Evolutionary conservation across 1,140 invertebrate genomes (phyloP), one percentile per base, ranked within the genome.

Genomic region (Macrotrachela quadricornifera): DNA sequence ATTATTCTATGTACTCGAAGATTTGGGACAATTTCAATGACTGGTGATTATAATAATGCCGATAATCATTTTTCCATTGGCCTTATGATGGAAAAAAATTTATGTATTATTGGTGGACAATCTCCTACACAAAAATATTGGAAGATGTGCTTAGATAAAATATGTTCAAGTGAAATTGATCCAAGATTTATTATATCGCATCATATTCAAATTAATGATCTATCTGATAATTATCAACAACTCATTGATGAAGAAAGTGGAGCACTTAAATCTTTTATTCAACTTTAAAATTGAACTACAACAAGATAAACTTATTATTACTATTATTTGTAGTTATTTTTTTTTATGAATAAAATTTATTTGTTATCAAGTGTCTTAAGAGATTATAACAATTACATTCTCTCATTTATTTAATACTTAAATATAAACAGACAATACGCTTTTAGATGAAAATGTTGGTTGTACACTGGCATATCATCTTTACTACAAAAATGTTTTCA

Each of bases 101-200:
- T 53, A 11, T 48, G 18, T 11, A 40, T 53, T 1, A n/a, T 43
- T 12, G 44, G 44, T 38, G 46, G 51, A 10, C 51, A 53, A 47
- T 46, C 15, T 1, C 51, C 44, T 18, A 44, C 46, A 42, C 51
- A 53, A 49, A 53, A 53, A 40, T 53, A 53, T 41, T 46, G 42
- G 51, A 46, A 46, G 15, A 18, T 49, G 10, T 53, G 51, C 21
- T 17, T 53, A 12, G 51, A 53, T 15, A 53, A 53, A 40, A 16
- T 53, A 16, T 15, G 38, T 12, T 38, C 30, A 13, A 21, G 17
- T 38, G 51, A 39, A 38, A 6, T 53, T 10, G 44, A 53, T 15
- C 45, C 51, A 13, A 18, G 10, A 4, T 53, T 49, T 15, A 17
- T 53, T 6, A 40, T 53, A 3, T 48, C 51, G 1, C 0, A 47